These are phyloP conservation scores for Zeus faber DNA, from an alignment of 2,113 vertebrate species.

Conservation along the genomic window DNA sequence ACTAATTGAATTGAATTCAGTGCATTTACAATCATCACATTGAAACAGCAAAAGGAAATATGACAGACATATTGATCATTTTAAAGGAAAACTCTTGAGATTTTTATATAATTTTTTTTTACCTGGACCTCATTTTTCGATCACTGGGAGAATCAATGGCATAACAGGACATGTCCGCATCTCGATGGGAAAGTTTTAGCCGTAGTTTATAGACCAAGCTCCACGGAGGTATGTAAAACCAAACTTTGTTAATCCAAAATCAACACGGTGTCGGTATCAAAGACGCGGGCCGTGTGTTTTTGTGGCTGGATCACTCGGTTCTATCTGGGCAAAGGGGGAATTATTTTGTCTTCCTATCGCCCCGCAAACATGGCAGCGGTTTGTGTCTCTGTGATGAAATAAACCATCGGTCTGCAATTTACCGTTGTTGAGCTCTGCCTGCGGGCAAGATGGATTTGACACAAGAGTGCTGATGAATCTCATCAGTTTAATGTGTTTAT, in stretches of 20 bases:
- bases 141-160: too few relatives aligned
- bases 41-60: not conserved
- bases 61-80: too few relatives aligned
- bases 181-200: not conserved
- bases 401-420: conserved; percentile 24
- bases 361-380: conserved; percentile 25
- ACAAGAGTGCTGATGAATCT: conserved; percentile 78
- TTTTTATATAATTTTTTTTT: too few relatives aligned
- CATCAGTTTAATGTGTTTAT: conserved; percentile 78
- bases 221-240: not conserved
- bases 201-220: too few relatives aligned
- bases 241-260: not conserved
- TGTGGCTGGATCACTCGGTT: not conserved
- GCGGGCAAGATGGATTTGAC: conserved; percentile 72
- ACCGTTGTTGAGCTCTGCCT: conserved; percentile 52
- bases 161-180: not conserved
- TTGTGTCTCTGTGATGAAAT: conserved; percentile 21
- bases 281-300: not conserved
- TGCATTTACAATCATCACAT: conserved; percentile 19
- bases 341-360: conserved; percentile 8
- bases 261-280: not conserved
- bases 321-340: conserved; percentile 7
- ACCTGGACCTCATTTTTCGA: too few relatives aligned
- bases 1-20: conserved; percentile 63
- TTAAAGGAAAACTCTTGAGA: too few relatives aligned